phyloP scores from a whole-genome alignment of 2,888 invertebrate species.

The Folsomia manolachei region DNA sequence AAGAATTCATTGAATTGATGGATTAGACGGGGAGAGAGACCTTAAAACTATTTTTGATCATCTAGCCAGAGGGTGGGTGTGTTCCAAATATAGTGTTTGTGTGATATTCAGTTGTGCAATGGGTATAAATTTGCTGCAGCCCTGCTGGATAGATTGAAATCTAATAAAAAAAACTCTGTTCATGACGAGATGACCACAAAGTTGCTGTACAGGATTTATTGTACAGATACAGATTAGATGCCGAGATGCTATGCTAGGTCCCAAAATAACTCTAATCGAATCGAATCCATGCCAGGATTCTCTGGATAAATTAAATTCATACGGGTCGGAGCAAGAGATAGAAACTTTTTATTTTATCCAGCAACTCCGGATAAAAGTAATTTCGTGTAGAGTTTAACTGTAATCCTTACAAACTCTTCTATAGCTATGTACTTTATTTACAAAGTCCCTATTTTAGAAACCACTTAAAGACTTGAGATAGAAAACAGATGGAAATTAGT shows the following conservation, averaged over 20 bases:
- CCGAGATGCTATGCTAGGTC: too few species aligned
- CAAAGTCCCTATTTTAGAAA: too few species aligned
- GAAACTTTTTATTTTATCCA: too few species aligned
- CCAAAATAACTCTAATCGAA: too few species aligned
- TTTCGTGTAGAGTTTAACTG: too few species aligned
- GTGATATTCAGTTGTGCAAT: neutral
- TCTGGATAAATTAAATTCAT: too few species aligned
- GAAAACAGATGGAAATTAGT: conserved; percentile 6
- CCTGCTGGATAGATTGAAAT: neutral
- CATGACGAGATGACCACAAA: neutral
- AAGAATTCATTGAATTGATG: neutral
- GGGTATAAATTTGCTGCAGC: neutral
- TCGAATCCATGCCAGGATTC: too few species aligned
- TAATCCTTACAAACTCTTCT: too few species aligned
- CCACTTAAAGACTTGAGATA: neutral
- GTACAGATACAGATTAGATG: too few species aligned
- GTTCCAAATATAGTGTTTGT: neutral
- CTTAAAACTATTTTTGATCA: conserved; percentile 3
- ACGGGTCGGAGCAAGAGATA: neutral
- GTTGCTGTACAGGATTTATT: too few species aligned
- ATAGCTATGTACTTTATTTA: too few species aligned
- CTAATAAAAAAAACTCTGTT: neutral
- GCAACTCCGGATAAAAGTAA: too few species aligned
- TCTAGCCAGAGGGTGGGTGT: neutral
- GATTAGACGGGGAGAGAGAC: neutral